Percentiles rank a stretch among this genome's conserved stretches.
These are phyloP conservation scores for Macrobrachium rosenbergii DNA, from an alignment of 1,140 invertebrate genomes.

Conservation along the genomic window DNA sequence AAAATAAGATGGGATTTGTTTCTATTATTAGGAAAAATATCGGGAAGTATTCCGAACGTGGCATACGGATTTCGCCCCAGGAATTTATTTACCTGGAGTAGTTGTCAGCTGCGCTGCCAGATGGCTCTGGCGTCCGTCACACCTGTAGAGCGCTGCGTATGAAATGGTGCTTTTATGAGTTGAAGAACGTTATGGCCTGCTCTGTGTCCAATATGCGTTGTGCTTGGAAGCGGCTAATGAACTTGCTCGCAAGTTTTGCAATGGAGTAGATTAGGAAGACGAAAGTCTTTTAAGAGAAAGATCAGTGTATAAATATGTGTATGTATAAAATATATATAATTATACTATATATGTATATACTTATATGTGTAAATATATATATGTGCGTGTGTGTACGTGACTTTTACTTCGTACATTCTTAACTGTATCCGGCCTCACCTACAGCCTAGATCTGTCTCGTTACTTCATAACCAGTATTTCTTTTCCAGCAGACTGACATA, in stretches of 20 bases:
- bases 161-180: background rate
- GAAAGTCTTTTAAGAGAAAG: too few relatives aligned
- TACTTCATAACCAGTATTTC: too few relatives aligned
- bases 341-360: background rate
- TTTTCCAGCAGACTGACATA: background rate
- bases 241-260: too few relatives aligned
- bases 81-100: slow-evolving; percentile 1
- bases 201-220: too few relatives aligned
- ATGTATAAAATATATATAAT: too few relatives aligned
- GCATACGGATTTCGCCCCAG: background rate
- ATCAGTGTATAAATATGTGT: too few relatives aligned
- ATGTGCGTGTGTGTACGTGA: background rate
- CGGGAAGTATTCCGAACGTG: background rate
- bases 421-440: too few relatives aligned
- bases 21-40: too few relatives aligned
- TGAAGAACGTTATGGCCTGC: background rate
- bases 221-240: background rate
- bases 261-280: too few relatives aligned
- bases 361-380: background rate
- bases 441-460: too few relatives aligned
- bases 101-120: background rate
- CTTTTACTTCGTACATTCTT: too few relatives aligned
- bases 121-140: background rate
- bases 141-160: background rate
- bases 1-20: too few relatives aligned